Percentiles rank a stretch among this genome's conserved stretches.
These are phyloP conservation scores for Anseranas semipalmata DNA, from an alignment of 2,113 vertebrate species.

Conservation along the genomic window DNA sequence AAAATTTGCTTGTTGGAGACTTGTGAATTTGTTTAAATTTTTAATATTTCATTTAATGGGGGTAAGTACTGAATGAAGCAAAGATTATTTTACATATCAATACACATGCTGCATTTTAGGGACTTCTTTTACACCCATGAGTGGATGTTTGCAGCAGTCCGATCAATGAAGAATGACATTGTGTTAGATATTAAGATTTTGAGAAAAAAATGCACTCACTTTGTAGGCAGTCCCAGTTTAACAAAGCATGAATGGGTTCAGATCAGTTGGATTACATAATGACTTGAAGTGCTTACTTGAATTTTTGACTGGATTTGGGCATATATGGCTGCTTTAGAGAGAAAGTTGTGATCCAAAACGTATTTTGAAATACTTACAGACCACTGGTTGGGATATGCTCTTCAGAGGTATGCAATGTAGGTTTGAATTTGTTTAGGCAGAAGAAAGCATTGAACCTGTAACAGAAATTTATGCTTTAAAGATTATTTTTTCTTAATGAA, in stretches of 20 bases:
- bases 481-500: neutral
- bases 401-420: neutral
- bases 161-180: neutral
- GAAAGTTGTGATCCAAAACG: neutral
- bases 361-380: neutral
- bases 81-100: neutral
- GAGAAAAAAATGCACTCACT: neutral
- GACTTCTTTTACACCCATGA: neutral
- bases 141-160: neutral
- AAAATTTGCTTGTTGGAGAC: neutral
- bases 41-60: neutral
- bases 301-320: neutral
- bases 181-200: neutral
- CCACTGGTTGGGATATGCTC: neutral
- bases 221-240: neutral
- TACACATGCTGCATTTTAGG: neutral
- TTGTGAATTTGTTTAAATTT: neutral
- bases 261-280: neutral
- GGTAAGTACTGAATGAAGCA: neutral
- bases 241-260: neutral
- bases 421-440: neutral
- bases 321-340: neutral
- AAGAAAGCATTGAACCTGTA: neutral
- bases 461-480: neutral
- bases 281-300: neutral